A percentile compares a stretch with the other conserved stretches of the same genome.
Conservation (phyloP, 2,113 vertebrate genomes). For the Dinomys branickii region DNA sequence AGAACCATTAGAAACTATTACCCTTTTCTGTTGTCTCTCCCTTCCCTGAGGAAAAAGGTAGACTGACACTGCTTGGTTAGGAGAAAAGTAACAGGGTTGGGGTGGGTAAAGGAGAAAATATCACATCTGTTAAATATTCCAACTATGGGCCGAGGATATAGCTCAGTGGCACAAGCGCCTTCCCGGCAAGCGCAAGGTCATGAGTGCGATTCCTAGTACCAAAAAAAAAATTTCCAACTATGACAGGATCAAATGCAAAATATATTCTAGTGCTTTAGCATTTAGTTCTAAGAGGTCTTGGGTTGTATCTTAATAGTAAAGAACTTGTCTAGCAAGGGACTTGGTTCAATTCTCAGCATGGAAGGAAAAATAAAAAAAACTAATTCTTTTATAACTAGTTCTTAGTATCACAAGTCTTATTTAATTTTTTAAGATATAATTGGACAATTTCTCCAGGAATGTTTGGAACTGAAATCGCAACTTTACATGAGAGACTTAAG, state of each 20-base stretch:
- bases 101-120: conserved; percentile 6
- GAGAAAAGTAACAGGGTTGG: not conserved
- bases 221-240: no score
- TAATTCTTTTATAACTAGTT: no score
- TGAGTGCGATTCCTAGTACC: no score
- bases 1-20: not conserved
- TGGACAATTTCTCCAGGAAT: not conserved
- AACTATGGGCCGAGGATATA: no score
- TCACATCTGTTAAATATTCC: not conserved
- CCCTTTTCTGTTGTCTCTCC: not conserved
- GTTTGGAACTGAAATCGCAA: conserved; percentile 15
- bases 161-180: no score
- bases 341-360: not conserved
- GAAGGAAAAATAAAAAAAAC: not conserved
- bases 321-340: not conserved
- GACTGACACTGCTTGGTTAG: not conserved
- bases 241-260: not conserved
- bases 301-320: not conserved
- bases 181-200: no score
- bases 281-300: not conserved
- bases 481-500: not conserved
- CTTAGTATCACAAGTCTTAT: not conserved
- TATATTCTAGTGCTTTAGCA: conserved; percentile 12
- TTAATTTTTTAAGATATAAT: not conserved
- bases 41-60: not conserved